Evolutionary conservation across 1,140 invertebrate genomes (phyloP).

Genomic region (Euwallacea similis): DNA sequence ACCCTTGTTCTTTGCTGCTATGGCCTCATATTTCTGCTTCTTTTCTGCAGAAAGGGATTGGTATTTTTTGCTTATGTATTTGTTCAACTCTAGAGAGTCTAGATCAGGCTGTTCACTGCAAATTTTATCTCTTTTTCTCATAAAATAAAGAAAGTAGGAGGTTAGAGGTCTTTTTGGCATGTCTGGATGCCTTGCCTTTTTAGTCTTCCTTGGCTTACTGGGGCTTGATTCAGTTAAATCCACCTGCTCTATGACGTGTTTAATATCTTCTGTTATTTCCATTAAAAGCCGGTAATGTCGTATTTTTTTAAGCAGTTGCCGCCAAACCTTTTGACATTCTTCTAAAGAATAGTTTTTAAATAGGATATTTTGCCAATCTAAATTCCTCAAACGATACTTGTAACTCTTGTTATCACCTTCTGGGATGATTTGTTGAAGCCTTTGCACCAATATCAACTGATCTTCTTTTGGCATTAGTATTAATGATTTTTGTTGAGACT

Average conservation of each 20-base stretch:
- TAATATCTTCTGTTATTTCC: slow-evolving; percentile 57
- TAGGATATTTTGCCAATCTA: slow-evolving; percentile 49
- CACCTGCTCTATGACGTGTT: slow-evolving; percentile 53
- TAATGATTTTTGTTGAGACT: no score
- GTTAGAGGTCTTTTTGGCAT: slow-evolving; percentile 57
- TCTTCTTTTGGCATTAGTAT: slow-evolving; percentile 31
- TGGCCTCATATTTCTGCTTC: slow-evolving; percentile 53
- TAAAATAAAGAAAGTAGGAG: slow-evolving; percentile 57
- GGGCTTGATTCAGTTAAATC: slow-evolving; percentile 47
- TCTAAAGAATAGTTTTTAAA: slow-evolving; percentile 53
- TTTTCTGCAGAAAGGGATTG: slow-evolving; percentile 55
- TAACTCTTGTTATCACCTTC: slow-evolving; percentile 45
- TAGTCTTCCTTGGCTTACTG: slow-evolving; percentile 4
- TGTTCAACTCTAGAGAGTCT: slow-evolving; percentile 55
- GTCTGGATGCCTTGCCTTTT: slow-evolving; percentile 56
- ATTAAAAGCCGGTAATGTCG: slow-evolving; percentile 55
- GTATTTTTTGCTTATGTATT: slow-evolving; percentile 56
- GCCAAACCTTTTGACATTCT: slow-evolving; percentile 57
- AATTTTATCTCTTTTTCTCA: slow-evolving; percentile 55
- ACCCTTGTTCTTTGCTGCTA: slow-evolving; percentile 47
- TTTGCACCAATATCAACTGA: slow-evolving; percentile 39
- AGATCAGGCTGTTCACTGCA: slow-evolving; percentile 54
- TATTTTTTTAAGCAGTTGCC: slow-evolving; percentile 51
- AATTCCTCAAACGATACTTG: slow-evolving; percentile 42
- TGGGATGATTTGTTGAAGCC: slow-evolving; percentile 47